Base-by-base conservation (phyloP, 2,888 invertebrate species). In the Antitype chi region DNA sequence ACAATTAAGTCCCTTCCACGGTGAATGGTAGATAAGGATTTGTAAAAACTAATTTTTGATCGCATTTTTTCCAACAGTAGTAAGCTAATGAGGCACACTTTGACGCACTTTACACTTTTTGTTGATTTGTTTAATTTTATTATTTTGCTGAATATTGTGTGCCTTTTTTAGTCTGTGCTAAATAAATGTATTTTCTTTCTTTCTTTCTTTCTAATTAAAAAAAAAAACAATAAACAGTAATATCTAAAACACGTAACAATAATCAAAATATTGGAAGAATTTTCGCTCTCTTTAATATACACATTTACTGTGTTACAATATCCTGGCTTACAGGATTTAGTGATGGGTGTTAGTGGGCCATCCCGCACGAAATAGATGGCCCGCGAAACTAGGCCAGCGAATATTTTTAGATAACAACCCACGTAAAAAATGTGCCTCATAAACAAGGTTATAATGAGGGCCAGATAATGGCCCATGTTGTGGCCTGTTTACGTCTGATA, bases 371-470 rank as follows among this genome's bases (percentile, higher is more conserved):
- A 79, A 84, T 75, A 77, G 73, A 76, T 83, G 57, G 75, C 43
- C 66, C 59, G 69, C 47, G 55, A 80, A 86, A 87, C 82, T 80
- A 82, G 85, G 85, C 25, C 85, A 85, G 59, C 43, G 74, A 86
- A 82, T 86, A 85, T 85, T 85, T 86, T 86, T 73, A 80, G 75
- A 79, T 77, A 70, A 72, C 67, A 69, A 62, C 67, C 60, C 38
- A 73, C 57, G 82, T 81, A 81, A 77, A 81, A 83, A 77, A 84
- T 85, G 69, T 68, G 49, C 55, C 70, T 57, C 77, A 81, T 84
- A 83, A 84, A 81, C 82, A 81, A 84, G 60, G 62, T 84, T 76
- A 80, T 82, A 84, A 84, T 74, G 77, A 74, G 73, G 78, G 70
- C 74, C 66, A 81, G 55, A 60, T 82, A 76, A 81, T 81, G 80